Evolutionary conservation across 2,888 invertebrate genomes (phyloP).

Genomic region (Tiliacea citrago): DNA sequence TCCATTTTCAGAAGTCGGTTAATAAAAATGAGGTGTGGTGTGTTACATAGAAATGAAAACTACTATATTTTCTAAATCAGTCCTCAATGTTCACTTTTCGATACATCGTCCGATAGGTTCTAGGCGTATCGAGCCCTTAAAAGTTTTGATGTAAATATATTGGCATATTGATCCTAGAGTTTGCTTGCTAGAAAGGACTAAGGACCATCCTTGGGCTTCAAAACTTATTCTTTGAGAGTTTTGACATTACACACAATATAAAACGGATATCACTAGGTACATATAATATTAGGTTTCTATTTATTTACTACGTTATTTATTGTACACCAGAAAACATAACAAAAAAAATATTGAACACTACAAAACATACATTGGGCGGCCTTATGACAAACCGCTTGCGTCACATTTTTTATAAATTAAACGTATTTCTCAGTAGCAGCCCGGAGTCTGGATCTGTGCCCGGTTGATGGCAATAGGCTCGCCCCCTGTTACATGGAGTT

Average conservation of each 20-base stretch:
- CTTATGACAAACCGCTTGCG: background rate
- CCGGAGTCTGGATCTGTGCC: background rate
- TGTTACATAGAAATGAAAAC: background rate
- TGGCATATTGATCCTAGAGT: conserved; percentile 27
- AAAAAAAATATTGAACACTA: no score
- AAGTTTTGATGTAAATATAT: conserved; percentile 20
- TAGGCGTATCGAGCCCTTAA: background rate
- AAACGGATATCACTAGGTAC: background rate
- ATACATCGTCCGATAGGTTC: conserved; percentile 2
- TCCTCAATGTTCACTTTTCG: no score
- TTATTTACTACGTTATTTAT: background rate
- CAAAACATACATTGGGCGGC: no score
- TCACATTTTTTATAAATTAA: background rate
- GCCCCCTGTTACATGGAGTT: no score
- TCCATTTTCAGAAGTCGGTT: background rate
- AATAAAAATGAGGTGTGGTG: background rate
- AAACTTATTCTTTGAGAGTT: background rate
- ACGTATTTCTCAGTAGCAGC: background rate
- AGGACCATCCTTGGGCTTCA: background rate
- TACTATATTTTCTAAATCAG: background rate
- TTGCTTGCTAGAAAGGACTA: conserved; percentile 10
- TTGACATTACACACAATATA: background rate
- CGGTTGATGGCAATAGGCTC: background rate
- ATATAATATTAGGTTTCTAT: background rate
- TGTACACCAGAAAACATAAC: background rate